Percentiles rank a stretch among this genome's conserved stretches.
Evolutionary conservation across 2,113 vertebrate genomes (phyloP).

Genomic region (Taurulus bubalis): DNA sequence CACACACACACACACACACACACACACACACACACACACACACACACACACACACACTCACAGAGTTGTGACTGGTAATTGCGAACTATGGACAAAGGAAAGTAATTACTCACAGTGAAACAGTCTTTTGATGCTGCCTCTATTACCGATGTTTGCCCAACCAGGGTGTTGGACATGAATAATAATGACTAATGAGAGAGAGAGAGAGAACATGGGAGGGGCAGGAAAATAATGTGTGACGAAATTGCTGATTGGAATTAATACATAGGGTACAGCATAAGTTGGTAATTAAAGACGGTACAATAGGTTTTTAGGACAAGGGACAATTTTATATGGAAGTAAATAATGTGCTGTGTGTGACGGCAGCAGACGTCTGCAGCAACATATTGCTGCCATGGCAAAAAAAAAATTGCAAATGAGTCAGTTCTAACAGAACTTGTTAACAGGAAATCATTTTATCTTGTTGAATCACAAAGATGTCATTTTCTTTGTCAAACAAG

Average conservation of each 20-base stretch:
- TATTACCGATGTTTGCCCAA: conserved; percentile 8
- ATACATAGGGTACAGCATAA: background rate
- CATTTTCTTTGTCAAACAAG: background rate
- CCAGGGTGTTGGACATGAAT: conserved; percentile 16
- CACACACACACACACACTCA: too few relatives aligned
- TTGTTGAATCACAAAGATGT: background rate
- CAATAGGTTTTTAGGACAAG: background rate
- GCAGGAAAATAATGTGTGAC: background rate
- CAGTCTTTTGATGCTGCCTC: background rate
- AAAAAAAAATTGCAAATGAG: too few relatives aligned
- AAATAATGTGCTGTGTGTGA: background rate
- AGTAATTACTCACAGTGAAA: conserved; percentile 20
- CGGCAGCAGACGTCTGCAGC: background rate
- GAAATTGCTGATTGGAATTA: background rate
- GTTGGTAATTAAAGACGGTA: background rate
- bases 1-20: too few relatives aligned
- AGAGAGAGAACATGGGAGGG: background rate
- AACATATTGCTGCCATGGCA: background rate
- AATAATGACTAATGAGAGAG: background rate
- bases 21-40: too few relatives aligned
- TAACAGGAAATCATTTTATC: background rate
- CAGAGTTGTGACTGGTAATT: too few relatives aligned
- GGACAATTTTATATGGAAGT: background rate
- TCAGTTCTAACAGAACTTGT: background rate
- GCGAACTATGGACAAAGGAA: background rate